Percentiles rank a stretch among this genome's conserved stretches.
Evolutionary conservation across 2,888 invertebrate genomes (phyloP).

Genomic region (Apamea epomidion): DNA sequence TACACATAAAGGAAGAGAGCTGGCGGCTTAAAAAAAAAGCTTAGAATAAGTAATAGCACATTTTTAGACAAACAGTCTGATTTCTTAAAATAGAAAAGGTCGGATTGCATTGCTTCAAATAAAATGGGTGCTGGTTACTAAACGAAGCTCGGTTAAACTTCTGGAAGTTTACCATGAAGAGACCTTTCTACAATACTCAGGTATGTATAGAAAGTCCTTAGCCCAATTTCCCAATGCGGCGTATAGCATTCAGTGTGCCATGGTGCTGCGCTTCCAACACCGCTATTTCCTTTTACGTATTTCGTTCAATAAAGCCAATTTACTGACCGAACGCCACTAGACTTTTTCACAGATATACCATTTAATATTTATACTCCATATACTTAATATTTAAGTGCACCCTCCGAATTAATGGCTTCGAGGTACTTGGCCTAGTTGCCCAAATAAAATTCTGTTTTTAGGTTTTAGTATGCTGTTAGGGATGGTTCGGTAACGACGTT

Average conservation of each 20-base stretch:
- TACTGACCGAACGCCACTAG: conserved; percentile 65
- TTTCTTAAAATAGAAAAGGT: neutral
- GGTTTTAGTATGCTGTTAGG: conserved; percentile 58
- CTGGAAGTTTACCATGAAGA: neutral
- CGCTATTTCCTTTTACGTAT: conserved; percentile 67
- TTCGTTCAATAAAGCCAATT: conserved; percentile 73
- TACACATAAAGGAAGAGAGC: neutral
- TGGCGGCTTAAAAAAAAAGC: neutral
- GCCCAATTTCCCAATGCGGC: conserved; percentile 18
- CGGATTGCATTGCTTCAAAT: neutral
- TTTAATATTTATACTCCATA: conserved; percentile 69
- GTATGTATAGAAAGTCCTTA: neutral
- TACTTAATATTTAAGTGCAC: conserved; percentile 67
- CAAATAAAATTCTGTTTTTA: conserved; percentile 62
- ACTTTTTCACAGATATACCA: conserved; percentile 64
- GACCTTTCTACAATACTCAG: neutral
- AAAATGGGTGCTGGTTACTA: neutral
- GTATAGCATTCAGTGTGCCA: conserved; percentile 60
- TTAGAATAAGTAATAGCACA: neutral
- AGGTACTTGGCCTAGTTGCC: conserved; percentile 58
- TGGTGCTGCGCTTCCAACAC: conserved; percentile 43
- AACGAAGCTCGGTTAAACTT: neutral
- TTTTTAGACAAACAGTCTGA: no score
- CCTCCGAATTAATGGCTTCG: conserved; percentile 61
- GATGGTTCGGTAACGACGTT: conserved; percentile 52